Evolutionary conservation across 2,113 vertebrate genomes (phyloP), one percentile per base, ranked within the genome.

Genomic region (Heptranchias perlo): DNA sequence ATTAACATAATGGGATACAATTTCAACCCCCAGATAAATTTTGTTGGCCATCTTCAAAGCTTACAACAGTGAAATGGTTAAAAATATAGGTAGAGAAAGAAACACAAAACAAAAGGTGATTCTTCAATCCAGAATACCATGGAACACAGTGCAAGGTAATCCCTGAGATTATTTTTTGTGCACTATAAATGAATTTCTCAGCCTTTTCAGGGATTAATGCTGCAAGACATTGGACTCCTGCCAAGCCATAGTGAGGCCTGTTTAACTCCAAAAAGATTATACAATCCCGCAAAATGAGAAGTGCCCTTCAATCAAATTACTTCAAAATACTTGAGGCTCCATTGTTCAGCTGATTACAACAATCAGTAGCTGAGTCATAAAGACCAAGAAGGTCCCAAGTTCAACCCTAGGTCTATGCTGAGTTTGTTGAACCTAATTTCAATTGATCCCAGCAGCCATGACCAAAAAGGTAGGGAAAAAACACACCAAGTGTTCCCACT

Each of bases 151-250:
- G 35, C 6, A 39, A 39, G 25, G n/a, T 93, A 62, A 61, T 93
- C 61, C 35, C 16, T 62, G 35, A 35, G 35, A 93, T 93, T 62
- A 39, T 93, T n/a, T 93, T 93, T n/a, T 16, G 31, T 91, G 52
- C 87, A 61, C 89, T 62, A 23, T 93, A 93, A 93, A 23, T 93
- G 54, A 93, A 21, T 35, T 93, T 39, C 89, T 93, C 58, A 39
- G 54, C 10, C 89, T 62, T 93, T 93, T n/a, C n/a, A 58, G n/a
- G 61, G 89, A 62, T 93, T 62, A 62, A 93, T 44, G 18, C 35
- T 62, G 58, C 58, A 39, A 23, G 35, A 62, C 18, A 64, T 64
- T 93, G 89, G 89, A 35, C 25, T 39, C 35, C 16, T 39, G 89
- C 89, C 89, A 93, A 93, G 64, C 35, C 58, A 44, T 61, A 39